These are phyloP conservation scores for Epirrita christyi DNA, from an alignment of 2,888 invertebrate genomes.

Conservation along the genomic window DNA sequence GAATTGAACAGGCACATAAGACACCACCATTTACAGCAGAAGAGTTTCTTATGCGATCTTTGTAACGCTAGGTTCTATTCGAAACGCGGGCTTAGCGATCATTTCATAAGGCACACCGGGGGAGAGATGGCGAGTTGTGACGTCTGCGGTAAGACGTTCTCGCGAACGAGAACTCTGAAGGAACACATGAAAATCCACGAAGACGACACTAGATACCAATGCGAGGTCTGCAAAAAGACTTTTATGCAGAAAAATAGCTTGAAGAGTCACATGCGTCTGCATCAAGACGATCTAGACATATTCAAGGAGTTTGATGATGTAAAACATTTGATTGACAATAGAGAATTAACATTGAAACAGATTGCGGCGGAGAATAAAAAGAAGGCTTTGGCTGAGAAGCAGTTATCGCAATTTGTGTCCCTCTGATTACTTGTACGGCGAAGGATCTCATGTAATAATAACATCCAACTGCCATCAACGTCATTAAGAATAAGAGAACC, in stretches of 20 bases:
- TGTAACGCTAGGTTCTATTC: slow-evolving; percentile 78
- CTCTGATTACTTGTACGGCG: no score
- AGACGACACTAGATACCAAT: slow-evolving; percentile 67
- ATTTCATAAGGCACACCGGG: slow-evolving; percentile 65
- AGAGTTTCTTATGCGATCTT: slow-evolving; percentile 69
- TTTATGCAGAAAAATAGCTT: slow-evolving; percentile 76
- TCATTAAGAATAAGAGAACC: neutral
- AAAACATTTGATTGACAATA: slow-evolving; percentile 74
- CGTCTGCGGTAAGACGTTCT: slow-evolving; percentile 68
- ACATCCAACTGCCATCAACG: neutral
- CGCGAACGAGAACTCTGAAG: slow-evolving; percentile 62
- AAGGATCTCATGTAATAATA: neutral
- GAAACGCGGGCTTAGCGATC: slow-evolving; percentile 71
- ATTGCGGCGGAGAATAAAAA: slow-evolving; percentile 72
- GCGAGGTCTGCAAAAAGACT: slow-evolving; percentile 72
- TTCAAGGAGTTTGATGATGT: slow-evolving; percentile 81
- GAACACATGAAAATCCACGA: slow-evolving; percentile 72
- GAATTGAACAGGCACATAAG: slow-evolving; percentile 75
- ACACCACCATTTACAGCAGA: slow-evolving; percentile 75
- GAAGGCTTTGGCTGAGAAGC: slow-evolving; percentile 59
- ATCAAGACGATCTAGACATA: slow-evolving; percentile 77
- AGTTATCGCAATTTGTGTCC: slow-evolving; percentile 45
- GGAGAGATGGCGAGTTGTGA: slow-evolving; percentile 65
- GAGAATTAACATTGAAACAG: slow-evolving; percentile 74
- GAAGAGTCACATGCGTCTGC: slow-evolving; percentile 70